Evolutionary conservation across 2,797 vertebrate species (phyloP).

Genomic region (Pygocentrus nattereri): DNA sequence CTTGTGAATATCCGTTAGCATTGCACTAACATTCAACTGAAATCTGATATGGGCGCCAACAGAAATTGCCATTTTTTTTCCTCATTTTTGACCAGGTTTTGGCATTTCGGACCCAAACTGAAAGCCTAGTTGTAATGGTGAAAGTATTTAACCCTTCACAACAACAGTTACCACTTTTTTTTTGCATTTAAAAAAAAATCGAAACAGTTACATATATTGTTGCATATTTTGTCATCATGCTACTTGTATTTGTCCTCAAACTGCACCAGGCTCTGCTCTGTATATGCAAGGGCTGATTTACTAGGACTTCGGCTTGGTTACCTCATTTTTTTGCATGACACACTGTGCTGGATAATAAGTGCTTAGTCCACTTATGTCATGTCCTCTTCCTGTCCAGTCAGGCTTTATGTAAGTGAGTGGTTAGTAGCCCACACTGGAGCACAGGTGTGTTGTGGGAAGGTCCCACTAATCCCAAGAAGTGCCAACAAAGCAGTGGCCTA

Average conservation of each 20-base stretch:
- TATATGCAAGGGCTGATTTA: slow-evolving; percentile 17
- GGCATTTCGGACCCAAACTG: too few relatives aligned
- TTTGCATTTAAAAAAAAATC: too few relatives aligned
- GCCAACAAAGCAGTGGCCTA: slow-evolving; percentile 62
- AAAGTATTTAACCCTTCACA: not conserved
- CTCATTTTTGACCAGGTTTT: too few relatives aligned
- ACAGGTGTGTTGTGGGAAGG: slow-evolving; percentile 54
- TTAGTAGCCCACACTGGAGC: slow-evolving; percentile 47
- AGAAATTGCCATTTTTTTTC: too few relatives aligned
- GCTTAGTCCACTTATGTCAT: slow-evolving; percentile 56
- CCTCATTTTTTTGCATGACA: slow-evolving; percentile 35
- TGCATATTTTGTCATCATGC: not conserved
- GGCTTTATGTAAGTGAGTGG: slow-evolving; percentile 46
- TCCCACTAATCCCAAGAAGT: slow-evolving; percentile 60
- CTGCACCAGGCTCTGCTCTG: not conserved
- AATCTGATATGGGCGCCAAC: too few relatives aligned
- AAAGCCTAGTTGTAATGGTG: too few relatives aligned
- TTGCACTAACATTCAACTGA: too few relatives aligned
- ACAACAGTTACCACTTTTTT: not conserved
- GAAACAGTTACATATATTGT: not conserved
- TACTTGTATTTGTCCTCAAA: not conserved
- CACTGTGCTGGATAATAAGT: slow-evolving; percentile 48
- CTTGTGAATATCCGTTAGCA: too few relatives aligned
- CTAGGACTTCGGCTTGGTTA: not conserved
- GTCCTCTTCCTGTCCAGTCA: slow-evolving; percentile 53